Base-by-base conservation (phyloP, 2,888 invertebrate genomes). In the Drosophila colorata region DNA sequence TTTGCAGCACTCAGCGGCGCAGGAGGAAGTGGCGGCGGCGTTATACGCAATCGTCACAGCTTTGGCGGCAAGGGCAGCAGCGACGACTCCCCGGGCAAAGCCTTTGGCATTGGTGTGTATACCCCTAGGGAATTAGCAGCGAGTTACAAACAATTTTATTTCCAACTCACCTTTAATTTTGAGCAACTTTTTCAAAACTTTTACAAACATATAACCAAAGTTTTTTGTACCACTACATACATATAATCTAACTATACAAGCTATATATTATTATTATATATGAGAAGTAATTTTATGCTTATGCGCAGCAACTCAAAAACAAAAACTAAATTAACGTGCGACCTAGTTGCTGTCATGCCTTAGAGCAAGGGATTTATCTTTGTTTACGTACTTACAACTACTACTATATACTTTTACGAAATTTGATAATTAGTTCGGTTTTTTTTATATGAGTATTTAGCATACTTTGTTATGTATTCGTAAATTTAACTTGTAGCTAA, bases 41-140 rank as follows among this genome's bases (percentile, higher is more conserved):
- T 90, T 28, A 77, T 88, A 44, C 90, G 93, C 28, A 90, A 90
- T 74, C 92, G 93, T 16, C 94, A 94, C 78, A 94, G 94, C 57
- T 94, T 94, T 91, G 94, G 94, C 0, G 94, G 94, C 77, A 95
- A 95, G 76, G 92, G 93, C 4, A 91, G 92, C 63, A 89, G 89
- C 58, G 94, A 94, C 66, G 94, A 94, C 64, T 93, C 94, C 18
- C 90, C 92, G 0, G 94, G 95, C 52, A 97, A 97, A 93, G 95
- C 96, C 4, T 97, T 96, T 91, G 96, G 96, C 93, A 94, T 97
- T 87, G 96, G 97, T 97, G 94, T 94, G 91, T 73, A 77, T 65
- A 14, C 16, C 35, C 8, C 46, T 55, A 55, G 60, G 43, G 6
- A 31, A 37, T 31, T 13, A 8, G 16, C 16, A 40, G 47, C 52